Evolutionary conservation across 2,888 invertebrate genomes (phyloP), one percentile per base, ranked within the genome.

Genomic region (Petrolisthes manimaculis): DNA sequence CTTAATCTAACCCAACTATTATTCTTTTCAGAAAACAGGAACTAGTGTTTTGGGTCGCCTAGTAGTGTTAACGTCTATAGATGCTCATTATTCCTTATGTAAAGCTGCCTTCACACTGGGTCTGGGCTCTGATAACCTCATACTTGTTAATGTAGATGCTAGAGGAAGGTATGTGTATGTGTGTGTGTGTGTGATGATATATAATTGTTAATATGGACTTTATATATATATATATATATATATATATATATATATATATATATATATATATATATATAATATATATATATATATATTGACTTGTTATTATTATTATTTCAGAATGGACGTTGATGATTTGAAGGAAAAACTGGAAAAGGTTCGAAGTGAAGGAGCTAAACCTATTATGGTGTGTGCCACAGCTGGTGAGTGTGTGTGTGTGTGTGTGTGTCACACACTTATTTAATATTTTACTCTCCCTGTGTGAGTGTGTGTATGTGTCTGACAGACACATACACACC

Each of bases 271-370:
- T 61, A 61, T 14, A 6, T 61, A 61, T 61, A 61, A 61, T 14
- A 6, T 61, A 61, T 61, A 69, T 21, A 24, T 61, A n/a, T 61
- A 5, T 61, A 56, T 37, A n/a, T 74, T n/a, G 53, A 3, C 75
- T n/a, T 14, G 21, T 54, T 54, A 55, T 80, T 75, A 21, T 14
- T 54, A 37, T 67, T 9, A 83, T 56, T 77, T 3, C 18, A 95
- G 96, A 91, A 97, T 99, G 96, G 96, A 98, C 91, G 96, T 97
- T 0, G 93, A 95, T 12, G 98, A 98, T 93, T 94, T 99, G 93
- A 98, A 98, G 93, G 96, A 96, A 92, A 95, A 97, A 91, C 96
- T 96, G 93, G 95, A 95, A 75, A 95, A 95, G 92, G 77, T 80
- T 37, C 80, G 80, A n/a, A 54, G 85, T 54, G 84, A 89, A n/a